Evolutionary conservation across 2,888 invertebrate genomes (phyloP), one percentile per base, ranked within the genome.

Genomic region (Acleris holmiana): DNA sequence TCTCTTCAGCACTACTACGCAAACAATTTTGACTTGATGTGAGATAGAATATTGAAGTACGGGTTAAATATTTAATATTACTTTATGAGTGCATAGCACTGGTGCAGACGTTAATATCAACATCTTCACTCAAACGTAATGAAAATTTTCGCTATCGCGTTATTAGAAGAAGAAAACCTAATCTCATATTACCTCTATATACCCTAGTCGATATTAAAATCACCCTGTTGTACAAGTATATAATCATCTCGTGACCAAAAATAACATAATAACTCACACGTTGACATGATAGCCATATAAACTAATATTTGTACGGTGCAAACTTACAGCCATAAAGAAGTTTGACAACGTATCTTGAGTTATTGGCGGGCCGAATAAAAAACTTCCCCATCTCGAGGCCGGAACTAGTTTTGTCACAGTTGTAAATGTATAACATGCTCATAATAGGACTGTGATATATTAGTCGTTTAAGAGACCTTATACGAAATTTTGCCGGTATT

Each of bases 331-430:
- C 75, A 86, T 86, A 87, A 88, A 87, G 89, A 88, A 75, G 76
- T 87, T 83, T 79, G 83, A 83, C 84, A 81, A 78, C 80, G 76
- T 80, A 84, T 82, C 83, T 81, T 85, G 88, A 88, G 77, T 85
- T 88, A 88, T 88, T 82, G 82, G 79, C 71, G 73, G 71, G 76
- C 73, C 68, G 73, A 71, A 83, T 84, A 88, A 87, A 88, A 86
- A 88, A 84, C 77, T 84, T 83, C 69, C 67, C 67, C 69, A 74
- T 76, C 72, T 74, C 73, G 75, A 68, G 75, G 76, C 82, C 78
- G 84, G 84, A 84, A 80, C 72, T 83, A 86, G 79, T 87, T 87
- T 78, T 78, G 83, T 80, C 80, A 80, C 82, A 74, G 84, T 85
- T 88, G 86, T 87, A 85, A 85, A 84, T 79, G 83, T 83, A 84